Conservation (phyloP, 2,797 vertebrate genomes). For the Spinus pinus region DNA sequence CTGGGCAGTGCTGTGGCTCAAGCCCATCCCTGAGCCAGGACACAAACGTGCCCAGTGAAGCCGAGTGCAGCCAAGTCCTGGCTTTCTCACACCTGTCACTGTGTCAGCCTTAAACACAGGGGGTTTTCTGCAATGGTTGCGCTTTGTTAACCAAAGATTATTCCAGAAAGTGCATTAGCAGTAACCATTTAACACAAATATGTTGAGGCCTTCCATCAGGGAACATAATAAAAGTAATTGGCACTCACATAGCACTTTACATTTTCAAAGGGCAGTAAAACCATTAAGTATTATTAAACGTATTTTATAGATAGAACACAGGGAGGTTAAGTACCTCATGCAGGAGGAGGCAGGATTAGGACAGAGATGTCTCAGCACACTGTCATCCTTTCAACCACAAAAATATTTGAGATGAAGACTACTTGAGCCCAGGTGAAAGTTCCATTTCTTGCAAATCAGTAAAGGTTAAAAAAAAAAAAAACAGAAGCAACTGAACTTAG, state of each 20-base stretch:
- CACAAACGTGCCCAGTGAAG: rapidly evolving
- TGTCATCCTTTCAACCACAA: background rate
- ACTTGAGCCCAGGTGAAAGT: background rate
- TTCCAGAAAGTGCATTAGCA: constrained; percentile 56
- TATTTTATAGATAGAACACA: constrained; percentile 43
- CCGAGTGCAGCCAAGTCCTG: background rate
- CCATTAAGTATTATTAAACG: constrained; percentile 62
- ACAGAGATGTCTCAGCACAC: background rate
- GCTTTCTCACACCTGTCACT: background rate
- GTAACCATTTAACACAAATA: constrained; percentile 45
- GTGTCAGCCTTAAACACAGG: background rate
- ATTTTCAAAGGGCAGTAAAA: constrained; percentile 44
- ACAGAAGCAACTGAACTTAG: background rate
- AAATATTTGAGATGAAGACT: background rate
- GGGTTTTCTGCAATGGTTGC: background rate
- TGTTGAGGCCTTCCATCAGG: background rate
- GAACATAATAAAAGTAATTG: constrained; percentile 52
- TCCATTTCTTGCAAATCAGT: background rate
- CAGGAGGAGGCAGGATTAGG: constrained; percentile 21
- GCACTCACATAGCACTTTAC: constrained; percentile 44
- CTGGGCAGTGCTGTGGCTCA: background rate
- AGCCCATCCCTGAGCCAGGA: background rate
- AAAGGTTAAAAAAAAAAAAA: background rate
- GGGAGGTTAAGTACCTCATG: constrained; percentile 31
- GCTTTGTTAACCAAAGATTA: constrained; percentile 36